These are phyloP conservation scores for Eutolmus rufibarbis DNA, from an alignment of 2,888 invertebrate genomes.

Conservation along the genomic window DNA sequence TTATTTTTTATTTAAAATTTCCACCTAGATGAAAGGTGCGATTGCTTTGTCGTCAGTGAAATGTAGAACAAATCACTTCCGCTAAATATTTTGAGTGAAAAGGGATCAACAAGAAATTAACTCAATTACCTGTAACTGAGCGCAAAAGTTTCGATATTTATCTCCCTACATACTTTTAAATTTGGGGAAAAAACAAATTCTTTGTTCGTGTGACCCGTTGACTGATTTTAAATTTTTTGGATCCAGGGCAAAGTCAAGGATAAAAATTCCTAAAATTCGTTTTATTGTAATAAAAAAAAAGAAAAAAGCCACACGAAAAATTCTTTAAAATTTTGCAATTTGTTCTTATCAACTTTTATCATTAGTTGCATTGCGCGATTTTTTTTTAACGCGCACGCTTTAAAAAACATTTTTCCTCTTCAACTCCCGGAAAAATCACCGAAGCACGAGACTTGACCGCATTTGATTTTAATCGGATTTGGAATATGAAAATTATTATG, in stretches of 20 bases:
- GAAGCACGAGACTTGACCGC: background rate
- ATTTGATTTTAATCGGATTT: background rate
- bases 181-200: background rate
- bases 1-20: background rate
- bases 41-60: background rate
- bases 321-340: background rate
- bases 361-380: background rate
- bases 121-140: background rate
- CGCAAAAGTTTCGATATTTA: background rate
- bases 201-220: background rate
- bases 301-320: background rate
- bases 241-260: background rate
- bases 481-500: conserved; percentile 1
- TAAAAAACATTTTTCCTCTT: background rate
- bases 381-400: background rate
- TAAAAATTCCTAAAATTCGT: background rate
- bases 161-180: background rate
- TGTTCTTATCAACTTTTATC: background rate
- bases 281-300: background rate
- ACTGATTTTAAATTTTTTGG: background rate
- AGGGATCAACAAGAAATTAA: background rate
- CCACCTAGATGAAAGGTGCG: background rate
- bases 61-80: background rate
- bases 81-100: background rate
- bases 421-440: background rate